Evolutionary conservation across 2,113 vertebrate species (phyloP).

Genomic region (Dipodomys stephensi): DNA sequence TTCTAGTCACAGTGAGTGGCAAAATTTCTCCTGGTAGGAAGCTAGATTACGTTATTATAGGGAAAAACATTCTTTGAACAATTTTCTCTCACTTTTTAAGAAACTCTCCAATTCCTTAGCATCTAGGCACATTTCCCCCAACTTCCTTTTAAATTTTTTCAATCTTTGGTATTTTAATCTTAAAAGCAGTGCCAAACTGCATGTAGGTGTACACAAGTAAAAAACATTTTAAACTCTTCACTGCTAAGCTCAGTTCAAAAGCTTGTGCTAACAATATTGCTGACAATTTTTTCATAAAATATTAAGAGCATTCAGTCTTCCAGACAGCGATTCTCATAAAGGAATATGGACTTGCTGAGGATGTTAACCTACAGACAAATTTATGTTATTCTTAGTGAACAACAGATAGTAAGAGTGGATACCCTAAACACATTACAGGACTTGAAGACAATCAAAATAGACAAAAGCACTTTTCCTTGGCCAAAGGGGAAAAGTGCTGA

Average conservation of each 20-base stretch:
- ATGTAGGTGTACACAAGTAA: not conserved
- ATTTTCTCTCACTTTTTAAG: not conserved
- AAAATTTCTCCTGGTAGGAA: not conserved
- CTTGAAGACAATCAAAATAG: constrained; percentile 1
- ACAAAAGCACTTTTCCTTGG: not conserved
- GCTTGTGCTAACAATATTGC: not conserved
- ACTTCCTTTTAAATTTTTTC: not conserved
- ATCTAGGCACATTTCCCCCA: not conserved
- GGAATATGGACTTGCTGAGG: not conserved
- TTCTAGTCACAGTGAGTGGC: not conserved
- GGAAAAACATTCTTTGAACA: not conserved
- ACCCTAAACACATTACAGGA: not conserved
- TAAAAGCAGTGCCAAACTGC: not conserved
- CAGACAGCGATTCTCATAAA: not conserved
- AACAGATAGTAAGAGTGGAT: not conserved
- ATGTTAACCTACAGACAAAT: not conserved
- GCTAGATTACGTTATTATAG: constrained; percentile 29
- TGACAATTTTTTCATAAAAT: not conserved
- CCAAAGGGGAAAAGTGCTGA: not conserved
- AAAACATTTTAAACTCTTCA: not conserved
- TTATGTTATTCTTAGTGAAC: not conserved
- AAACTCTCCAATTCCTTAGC: not conserved
- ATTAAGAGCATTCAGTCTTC: not conserved
- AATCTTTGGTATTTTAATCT: constrained; percentile 40
- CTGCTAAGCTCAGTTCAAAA: constrained; percentile 18